Percentiles rank a stretch among this genome's conserved stretches.
Evolutionary conservation across 2,797 vertebrate species (phyloP).

Genomic region (Apogon talboti): DNA sequence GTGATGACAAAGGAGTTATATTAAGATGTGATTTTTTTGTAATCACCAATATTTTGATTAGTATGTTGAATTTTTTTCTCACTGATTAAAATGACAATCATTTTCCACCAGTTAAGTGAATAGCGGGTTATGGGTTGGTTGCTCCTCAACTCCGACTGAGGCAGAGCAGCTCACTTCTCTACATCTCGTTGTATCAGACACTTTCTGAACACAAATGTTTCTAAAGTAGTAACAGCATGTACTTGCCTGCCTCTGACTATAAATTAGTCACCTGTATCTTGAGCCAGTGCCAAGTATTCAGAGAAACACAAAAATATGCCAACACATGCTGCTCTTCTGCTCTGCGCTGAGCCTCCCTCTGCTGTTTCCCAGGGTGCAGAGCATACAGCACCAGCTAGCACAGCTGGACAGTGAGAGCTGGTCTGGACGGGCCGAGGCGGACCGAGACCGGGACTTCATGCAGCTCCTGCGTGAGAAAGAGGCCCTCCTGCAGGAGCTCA

Average conservation of each 20-base stretch:
- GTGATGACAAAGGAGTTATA: too few species aligned
- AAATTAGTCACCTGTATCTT: slow-evolving; percentile 7
- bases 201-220: slow-evolving; percentile 22
- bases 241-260: background rate
- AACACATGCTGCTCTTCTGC: background rate
- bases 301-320: background rate
- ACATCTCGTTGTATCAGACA: background rate
- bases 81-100: too few species aligned
- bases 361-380: slow-evolving; percentile 86
- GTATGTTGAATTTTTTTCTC: too few species aligned
- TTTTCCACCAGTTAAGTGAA: too few species aligned
- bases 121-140: too few species aligned
- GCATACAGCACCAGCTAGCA: slow-evolving; percentile 95
- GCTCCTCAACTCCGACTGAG: background rate
- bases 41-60: too few species aligned
- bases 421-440: slow-evolving; percentile 94
- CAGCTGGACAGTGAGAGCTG: slow-evolving; percentile 94
- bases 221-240: background rate
- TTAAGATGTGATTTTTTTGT: too few species aligned
- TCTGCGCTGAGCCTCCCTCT: background rate
- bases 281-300: background rate
- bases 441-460: slow-evolving; percentile 94
- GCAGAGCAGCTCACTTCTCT: background rate
- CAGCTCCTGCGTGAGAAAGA: slow-evolving; percentile 98
- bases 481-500: slow-evolving; percentile 94